Evolutionary conservation across 2,888 invertebrate species (phyloP), one percentile per base, ranked within the genome.

Genomic region (Tinea trinotella): DNA sequence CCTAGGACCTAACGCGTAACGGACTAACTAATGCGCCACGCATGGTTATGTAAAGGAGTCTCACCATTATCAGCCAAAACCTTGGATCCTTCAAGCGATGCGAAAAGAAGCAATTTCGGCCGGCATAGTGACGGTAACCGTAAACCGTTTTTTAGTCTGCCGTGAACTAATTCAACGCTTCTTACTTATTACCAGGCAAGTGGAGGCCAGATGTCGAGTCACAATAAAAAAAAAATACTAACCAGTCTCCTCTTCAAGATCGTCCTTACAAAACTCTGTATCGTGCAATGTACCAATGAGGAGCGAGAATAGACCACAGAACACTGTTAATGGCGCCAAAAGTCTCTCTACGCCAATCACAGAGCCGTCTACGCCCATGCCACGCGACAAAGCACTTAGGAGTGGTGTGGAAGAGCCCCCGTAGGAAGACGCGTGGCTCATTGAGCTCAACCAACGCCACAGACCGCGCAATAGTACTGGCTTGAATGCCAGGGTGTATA

Each of bases 271-370:
- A 73, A 96, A 95, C 76, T 96, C 96, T 0, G 92, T 91, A 68
- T 96, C 96, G 64, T 96, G 95, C 20, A 96, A 73, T 0, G 96
- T 95, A 0, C 93, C 91, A 52, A 96, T 88, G 2, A 95, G 83
- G 35, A 94, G 86, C 44, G 92, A 92, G 69, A 95, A 94, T 0
- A 96, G 78, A 1, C 94, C 91, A 68, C 95, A 95, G 76, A 97
- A 96, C 1, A 94, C 92, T 0, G 94, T 93, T 30, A 96, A 69
- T 0, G 94, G 88, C 0, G 96, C 94, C 9, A 95, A 87, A 12
- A 96, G 89, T 10, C 88, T 87, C 13, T 90, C 88, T 2, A 91
- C 88, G 58, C 92, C 91, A 10, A 87, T 86, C 5, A 87, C 84
- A 0, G 88, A 79, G 54, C 74, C 63, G 15, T 87, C 85, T 2